phyloP scores from a whole-genome alignment of 2,888 invertebrate species.

The Caprella mutica region DNA sequence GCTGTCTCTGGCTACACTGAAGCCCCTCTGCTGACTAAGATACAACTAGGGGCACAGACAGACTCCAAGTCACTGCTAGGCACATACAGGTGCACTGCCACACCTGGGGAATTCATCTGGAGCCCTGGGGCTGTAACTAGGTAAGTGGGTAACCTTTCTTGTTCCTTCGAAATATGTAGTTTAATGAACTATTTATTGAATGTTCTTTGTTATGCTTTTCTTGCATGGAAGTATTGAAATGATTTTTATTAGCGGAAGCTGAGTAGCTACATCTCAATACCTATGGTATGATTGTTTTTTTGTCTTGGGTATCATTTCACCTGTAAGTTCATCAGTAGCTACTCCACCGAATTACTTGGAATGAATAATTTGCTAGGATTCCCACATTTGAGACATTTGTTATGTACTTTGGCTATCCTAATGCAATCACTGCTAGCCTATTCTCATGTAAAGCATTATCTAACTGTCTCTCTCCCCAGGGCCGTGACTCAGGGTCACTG shows the following conservation, averaged over 20 bases:
- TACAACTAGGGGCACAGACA: slow-evolving; percentile 93
- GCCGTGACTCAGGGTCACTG: slow-evolving; percentile 76
- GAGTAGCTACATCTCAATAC: too few species aligned
- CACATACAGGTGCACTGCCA: slow-evolving; percentile 83
- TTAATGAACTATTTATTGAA: background rate
- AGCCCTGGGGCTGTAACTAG: slow-evolving; percentile 78
- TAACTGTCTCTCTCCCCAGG: slow-evolving; percentile 46
- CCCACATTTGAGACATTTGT: too few species aligned
- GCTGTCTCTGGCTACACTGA: slow-evolving; percentile 53
- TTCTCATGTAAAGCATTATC: too few species aligned
- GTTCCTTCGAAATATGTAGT: background rate
- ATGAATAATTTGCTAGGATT: too few species aligned
- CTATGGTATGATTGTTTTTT: too few species aligned
- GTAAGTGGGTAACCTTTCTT: slow-evolving; percentile 43
- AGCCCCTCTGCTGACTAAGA: slow-evolving; percentile 38
- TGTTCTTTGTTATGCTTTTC: background rate
- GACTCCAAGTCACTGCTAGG: slow-evolving; percentile 92
- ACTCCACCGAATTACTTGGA: too few species aligned
- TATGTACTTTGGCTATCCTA: too few species aligned
- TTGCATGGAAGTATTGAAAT: too few species aligned
- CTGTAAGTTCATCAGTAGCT: too few species aligned
- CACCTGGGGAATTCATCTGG: slow-evolving; percentile 97
- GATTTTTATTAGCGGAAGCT: too few species aligned
- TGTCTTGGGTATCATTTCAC: too few species aligned
- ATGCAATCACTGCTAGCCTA: too few species aligned